These are phyloP conservation scores for Neoarius graeffei DNA, from an alignment of 2,113 vertebrate species.

Conservation along the genomic window DNA sequence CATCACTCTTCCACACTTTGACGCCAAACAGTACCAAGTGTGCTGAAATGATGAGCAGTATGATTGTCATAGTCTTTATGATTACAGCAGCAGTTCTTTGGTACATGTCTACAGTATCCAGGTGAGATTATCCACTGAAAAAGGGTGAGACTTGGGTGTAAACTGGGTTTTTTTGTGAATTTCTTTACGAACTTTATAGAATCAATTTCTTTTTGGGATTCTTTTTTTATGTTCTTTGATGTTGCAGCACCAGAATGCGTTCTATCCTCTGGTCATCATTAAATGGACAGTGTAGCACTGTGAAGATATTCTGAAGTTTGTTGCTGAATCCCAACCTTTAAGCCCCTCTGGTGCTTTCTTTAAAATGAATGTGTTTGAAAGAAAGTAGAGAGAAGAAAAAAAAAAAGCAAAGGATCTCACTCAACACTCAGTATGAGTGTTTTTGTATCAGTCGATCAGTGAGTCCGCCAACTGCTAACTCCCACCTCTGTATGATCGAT, in stretches of 20 bases:
- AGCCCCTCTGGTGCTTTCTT: not conserved
- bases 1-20: not conserved
- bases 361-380: not conserved
- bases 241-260: not conserved
- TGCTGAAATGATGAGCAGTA: not conserved
- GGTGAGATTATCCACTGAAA: not conserved
- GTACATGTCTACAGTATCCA: not conserved
- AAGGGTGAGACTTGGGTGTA: not conserved
- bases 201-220: not conserved
- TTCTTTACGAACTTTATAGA: not conserved
- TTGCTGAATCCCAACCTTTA: slow-evolving; percentile 10
- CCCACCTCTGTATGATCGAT: slow-evolving; percentile 43
- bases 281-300: not conserved
- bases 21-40: not conserved
- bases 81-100: not conserved
- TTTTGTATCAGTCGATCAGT: slow-evolving; percentile 36
- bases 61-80: not conserved
- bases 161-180: not conserved
- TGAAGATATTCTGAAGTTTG: not conserved
- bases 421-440: slow-evolving; percentile 13
- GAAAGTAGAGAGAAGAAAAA: not conserved
- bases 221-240: not conserved
- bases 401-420: slow-evolving; percentile 14
- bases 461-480: slow-evolving; percentile 32
- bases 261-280: not conserved